Evolutionary conservation across 2,113 vertebrate genomes (phyloP).

Genomic region (Myrmophylax atrothorax): DNA sequence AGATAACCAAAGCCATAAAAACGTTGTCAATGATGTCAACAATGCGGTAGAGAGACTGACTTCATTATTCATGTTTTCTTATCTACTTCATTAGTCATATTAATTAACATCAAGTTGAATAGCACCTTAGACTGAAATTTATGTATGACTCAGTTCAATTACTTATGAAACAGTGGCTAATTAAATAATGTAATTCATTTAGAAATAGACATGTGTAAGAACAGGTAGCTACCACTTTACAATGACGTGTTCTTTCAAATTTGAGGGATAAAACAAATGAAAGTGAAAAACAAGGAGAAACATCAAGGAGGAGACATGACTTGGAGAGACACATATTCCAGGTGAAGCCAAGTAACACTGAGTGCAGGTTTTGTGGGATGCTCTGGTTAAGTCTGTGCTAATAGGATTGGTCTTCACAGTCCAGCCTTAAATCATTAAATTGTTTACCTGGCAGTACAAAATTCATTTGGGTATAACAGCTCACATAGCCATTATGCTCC

Average conservation of each 20-base stretch:
- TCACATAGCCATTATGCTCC: background rate
- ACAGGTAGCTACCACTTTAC: background rate
- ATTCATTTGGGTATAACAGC: background rate
- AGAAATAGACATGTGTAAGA: background rate
- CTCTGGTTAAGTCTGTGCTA: background rate
- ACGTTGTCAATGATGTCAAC: background rate
- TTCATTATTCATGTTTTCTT: background rate
- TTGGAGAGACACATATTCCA: background rate
- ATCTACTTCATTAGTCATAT: constrained; percentile 6
- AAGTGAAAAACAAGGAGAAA: background rate
- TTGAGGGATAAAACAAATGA: background rate
- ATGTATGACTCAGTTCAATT: constrained; percentile 12
- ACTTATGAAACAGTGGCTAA: background rate
- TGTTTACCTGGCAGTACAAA: background rate
- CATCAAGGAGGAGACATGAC: background rate
- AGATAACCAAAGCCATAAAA: background rate
- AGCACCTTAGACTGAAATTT: background rate
- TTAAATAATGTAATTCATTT: constrained; percentile 5
- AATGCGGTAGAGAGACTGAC: background rate
- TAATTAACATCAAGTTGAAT: background rate
- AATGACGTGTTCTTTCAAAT: background rate
- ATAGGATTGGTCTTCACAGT: background rate
- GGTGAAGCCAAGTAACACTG: background rate
- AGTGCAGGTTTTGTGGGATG: background rate
- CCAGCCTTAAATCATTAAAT: background rate